phyloP scores from a whole-genome alignment of 2,888 invertebrate species.

The Stenurella melanura region DNA sequence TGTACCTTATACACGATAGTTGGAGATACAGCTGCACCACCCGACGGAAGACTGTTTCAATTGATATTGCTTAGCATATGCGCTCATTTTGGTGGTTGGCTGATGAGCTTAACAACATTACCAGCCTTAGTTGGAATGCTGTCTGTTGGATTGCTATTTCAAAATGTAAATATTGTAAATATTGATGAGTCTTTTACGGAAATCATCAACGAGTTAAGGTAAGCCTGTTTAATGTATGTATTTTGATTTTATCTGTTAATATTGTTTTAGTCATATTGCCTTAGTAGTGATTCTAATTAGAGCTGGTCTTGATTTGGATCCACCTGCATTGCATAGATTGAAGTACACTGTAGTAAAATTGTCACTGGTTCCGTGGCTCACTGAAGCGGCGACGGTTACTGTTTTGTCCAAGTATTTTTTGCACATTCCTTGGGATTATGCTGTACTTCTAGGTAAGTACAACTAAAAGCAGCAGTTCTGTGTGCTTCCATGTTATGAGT shows the following conservation, averaged over 20 bases:
- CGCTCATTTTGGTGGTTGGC: constrained; percentile 89
- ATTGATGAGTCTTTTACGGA: constrained; percentile 79
- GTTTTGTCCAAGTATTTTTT: constrained; percentile 84
- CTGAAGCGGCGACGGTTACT: constrained; percentile 84
- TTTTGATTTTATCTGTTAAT: background rate
- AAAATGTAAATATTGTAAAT: constrained; percentile 84
- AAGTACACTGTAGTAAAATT: constrained; percentile 89
- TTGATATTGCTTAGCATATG: constrained; percentile 84
- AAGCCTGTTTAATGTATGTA: constrained; percentile 55
- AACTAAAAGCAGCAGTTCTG: no score
- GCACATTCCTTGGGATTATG: constrained; percentile 89
- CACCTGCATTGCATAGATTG: constrained; percentile 87
- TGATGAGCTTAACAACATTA: constrained; percentile 85
- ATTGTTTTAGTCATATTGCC: constrained; percentile 86
- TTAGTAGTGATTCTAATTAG: constrained; percentile 93
- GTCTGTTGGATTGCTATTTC: constrained; percentile 84
- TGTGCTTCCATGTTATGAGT: no score
- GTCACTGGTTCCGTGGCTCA: constrained; percentile 89
- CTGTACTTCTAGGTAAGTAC: constrained; percentile 80
- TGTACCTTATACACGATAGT: constrained; percentile 85
- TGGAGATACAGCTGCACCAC: constrained; percentile 87
- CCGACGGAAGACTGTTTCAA: constrained; percentile 88
- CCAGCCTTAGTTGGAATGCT: constrained; percentile 93
- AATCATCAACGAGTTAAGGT: constrained; percentile 85
- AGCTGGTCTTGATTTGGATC: constrained; percentile 95